Base-by-base conservation (phyloP, 2,888 invertebrate genomes). In the Bembecia ichneumoniformis region DNA sequence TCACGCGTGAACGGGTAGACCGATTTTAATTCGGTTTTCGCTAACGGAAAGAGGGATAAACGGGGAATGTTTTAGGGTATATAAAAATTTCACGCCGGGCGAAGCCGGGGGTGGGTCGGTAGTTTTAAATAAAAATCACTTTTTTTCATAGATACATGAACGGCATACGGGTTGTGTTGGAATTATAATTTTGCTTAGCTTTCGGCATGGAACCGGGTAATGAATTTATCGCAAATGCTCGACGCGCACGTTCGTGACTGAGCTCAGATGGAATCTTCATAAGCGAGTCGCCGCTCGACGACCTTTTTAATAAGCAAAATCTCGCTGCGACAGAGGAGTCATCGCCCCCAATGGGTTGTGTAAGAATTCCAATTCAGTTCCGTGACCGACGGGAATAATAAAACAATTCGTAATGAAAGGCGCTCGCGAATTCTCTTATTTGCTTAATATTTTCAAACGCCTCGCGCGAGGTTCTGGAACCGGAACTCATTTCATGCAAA, bases 401-500 rank as follows among this genome's bases (percentile, higher is more conserved):
- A 66, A 66, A 66, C 66, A 67, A 66, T 66, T 63, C 62, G 56
- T 64, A 61, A 64, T 62, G 64, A 64, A 63, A 66, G 58, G 59
- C 58, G 60, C 58, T 55, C 55, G 60, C 58, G 60, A 59, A 61
- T 58, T 60, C 56, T 57, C 56, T 61, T 62, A 59, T 66, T 66
- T 63, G 62, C 58, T 62, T 62, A 63, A 66, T 60, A 64, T 65
- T 64, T 62, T 58, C 51, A 56, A 61, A 59, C 28, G 28, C 28
- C 28, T 28, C 28, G 28, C 28, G 28, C 28, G 28, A 28, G 28
- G 28, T 28, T 9, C 28, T 60, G 63, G 64, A 58, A 51, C 63
- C 5, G 59, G 66, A 69, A 63, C 66, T 76, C 71, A 71, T 76
- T 74, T 72, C 64, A 77, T 74, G 77, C 68, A 75, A 78, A 78